A percentile compares a stretch with the other conserved stretches of the same genome.
Conservation (phyloP, 2,113 vertebrate species). For the Caranx melampygus region DNA sequence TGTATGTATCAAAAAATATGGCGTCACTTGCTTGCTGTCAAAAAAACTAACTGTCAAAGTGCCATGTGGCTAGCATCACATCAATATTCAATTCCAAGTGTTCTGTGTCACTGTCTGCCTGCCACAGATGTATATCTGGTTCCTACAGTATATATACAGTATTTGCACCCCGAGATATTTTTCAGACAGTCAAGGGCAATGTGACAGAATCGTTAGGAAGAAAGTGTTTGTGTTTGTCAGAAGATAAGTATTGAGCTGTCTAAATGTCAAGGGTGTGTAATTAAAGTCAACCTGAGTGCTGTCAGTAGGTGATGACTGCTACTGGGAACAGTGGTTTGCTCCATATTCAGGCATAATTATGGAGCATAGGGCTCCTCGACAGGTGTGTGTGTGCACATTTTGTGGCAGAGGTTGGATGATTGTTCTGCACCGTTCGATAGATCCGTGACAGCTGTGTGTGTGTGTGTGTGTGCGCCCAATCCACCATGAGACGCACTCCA, state of each 20-base stretch:
- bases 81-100: slow-evolving; percentile 67
- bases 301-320: slow-evolving; percentile 66
- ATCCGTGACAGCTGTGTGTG: slow-evolving; percentile 33
- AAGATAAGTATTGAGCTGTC: slow-evolving; percentile 63
- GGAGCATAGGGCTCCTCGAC: slow-evolving; percentile 45
- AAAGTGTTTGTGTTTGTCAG: slow-evolving; percentile 21
- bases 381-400: slow-evolving; percentile 36
- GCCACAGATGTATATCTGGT: slow-evolving; percentile 39
- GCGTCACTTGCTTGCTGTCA: neutral
- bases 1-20: neutral
- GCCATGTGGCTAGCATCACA: slow-evolving; percentile 22
- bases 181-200: slow-evolving; percentile 59
- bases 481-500: slow-evolving; percentile 8
- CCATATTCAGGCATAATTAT: slow-evolving; percentile 62
- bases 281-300: slow-evolving; percentile 68
- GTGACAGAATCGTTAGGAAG: slow-evolving; percentile 55
- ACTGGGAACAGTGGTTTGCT: slow-evolving; percentile 54
- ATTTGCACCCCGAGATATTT: slow-evolving; percentile 40
- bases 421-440: slow-evolving; percentile 32
- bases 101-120: slow-evolving; percentile 39
- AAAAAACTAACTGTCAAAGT: slow-evolving; percentile 23
- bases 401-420: slow-evolving; percentile 36
- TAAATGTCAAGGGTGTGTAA: slow-evolving; percentile 67
- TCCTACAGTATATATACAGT: slow-evolving; percentile 23
- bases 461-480: slow-evolving; percentile 28